Conservation (phyloP, 2,797 vertebrate genomes). For the Steatocranus sp. region DNA sequence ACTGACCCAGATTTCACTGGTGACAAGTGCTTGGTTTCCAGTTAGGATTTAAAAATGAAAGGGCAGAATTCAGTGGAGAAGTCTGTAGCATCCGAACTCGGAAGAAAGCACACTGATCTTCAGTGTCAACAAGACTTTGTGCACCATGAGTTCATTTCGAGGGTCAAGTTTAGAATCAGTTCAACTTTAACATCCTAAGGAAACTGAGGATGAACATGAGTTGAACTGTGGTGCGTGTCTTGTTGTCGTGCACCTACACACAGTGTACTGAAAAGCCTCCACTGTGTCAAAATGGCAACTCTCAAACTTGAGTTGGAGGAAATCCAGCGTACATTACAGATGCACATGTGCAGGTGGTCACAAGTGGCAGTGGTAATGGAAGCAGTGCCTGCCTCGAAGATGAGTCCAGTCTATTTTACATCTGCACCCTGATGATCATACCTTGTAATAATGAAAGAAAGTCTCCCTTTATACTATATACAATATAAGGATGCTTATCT, state of each 20-base stretch:
- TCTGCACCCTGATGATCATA: not conserved
- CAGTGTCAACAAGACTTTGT: not conserved
- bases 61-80: not conserved
- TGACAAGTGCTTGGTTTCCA: not conserved
- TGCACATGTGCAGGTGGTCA: not conserved
- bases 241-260: fast-evolving
- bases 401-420: not conserved
- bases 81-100: not conserved
- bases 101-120: not conserved
- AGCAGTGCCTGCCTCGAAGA: fast-evolving
- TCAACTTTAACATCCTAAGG: not conserved
- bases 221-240: not conserved
- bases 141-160: not conserved
- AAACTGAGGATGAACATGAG: not conserved
- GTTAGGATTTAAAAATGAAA: not conserved
- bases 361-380: not conserved
- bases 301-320: not conserved
- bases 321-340: not conserved
- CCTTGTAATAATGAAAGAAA: not conserved
- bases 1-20: not conserved
- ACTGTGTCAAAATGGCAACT: not conserved
- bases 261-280: not conserved
- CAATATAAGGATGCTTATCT: not conserved
- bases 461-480: not conserved
- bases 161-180: not conserved